Base-by-base conservation (phyloP, 2,113 vertebrate genomes). In the Cephalopholis sonnerati region DNA sequence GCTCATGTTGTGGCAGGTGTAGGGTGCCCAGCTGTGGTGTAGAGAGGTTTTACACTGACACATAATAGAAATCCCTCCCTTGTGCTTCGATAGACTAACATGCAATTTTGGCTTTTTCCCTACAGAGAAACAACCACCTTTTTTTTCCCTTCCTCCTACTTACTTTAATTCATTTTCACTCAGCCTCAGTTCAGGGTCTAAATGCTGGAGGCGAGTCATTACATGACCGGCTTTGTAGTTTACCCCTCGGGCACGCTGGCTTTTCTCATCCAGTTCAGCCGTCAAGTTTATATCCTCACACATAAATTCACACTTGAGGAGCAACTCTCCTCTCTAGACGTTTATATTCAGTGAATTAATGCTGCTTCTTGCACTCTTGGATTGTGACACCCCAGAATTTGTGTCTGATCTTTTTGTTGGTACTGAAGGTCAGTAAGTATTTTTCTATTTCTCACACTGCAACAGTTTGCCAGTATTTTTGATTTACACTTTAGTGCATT, bases 361-460 rank as follows among this genome's bases (percentile, higher is more conserved):
- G 68, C 51, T 50, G 58, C 39, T 12, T 72, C 46, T 77, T 67
- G 44, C 77, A 50, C 69, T 76, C 55, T 53, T 65, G 50, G 25
- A 57, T 63, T 41, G 36, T 15, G 32, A 74, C 55, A 36, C 61
- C 27, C 55, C 5, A n/a, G 39, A 39, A 39, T 54, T 54, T 69
- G 50, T 72, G 48, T 69, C 58, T n/a, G 65, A 64, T 74, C 44
- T 22, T 79, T 58, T 64, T 68, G 64, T 79, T 22, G 57, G 67
- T 82, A 77, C 75, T 64, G 74, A 80, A 72, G 80, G 63, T 84
- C 65, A 53, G 72, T 10, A 46, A 32, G 65, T 74, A n/a, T 79
- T 72, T 39, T 51, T 74, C 24, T 29, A 2, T 79, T 73, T 61
- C 7, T 57, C 61, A 29, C 64, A 24, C 75, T 66, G 8, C 41